Evolutionary conservation across 2,888 invertebrate genomes (phyloP).

Genomic region (Taphrorychus bicolor): DNA sequence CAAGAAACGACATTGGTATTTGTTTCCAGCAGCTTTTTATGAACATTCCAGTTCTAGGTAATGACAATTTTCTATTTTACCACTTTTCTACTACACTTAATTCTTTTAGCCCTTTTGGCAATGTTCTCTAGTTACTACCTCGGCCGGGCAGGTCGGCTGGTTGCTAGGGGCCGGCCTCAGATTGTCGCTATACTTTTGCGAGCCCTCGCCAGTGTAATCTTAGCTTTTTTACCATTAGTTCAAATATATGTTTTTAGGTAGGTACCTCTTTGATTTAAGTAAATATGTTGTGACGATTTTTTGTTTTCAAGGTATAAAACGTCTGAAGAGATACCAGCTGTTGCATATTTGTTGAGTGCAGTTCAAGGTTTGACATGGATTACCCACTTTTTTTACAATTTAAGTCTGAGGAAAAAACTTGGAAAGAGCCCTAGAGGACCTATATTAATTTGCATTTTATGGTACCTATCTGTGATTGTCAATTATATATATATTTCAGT

Average conservation of each 20-base stretch:
- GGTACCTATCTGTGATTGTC: slow-evolving; percentile 56
- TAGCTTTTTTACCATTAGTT: slow-evolving; percentile 73
- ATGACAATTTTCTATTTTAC: neutral
- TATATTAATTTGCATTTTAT: slow-evolving; percentile 69
- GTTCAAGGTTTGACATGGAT: slow-evolving; percentile 81
- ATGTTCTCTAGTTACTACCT: slow-evolving; percentile 82
- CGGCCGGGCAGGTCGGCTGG: slow-evolving; percentile 71
- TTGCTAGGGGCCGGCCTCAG: slow-evolving; percentile 69
- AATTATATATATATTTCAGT: neutral
- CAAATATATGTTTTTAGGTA: slow-evolving; percentile 68
- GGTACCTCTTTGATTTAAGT: slow-evolving; percentile 49
- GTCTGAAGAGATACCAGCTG: slow-evolving; percentile 63
- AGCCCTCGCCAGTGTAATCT: slow-evolving; percentile 67
- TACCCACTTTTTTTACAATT: slow-evolving; percentile 77
- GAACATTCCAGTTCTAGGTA: slow-evolving; percentile 74
- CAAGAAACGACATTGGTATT: slow-evolving; percentile 76
- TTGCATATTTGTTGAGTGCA: slow-evolving; percentile 73
- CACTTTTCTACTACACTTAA: neutral
- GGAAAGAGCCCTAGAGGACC: slow-evolving; percentile 78
- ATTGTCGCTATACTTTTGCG: slow-evolving; percentile 70
- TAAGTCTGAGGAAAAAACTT: slow-evolving; percentile 71
- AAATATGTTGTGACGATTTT: neutral
- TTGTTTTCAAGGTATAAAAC: slow-evolving; percentile 12
- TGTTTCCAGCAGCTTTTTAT: slow-evolving; percentile 88
- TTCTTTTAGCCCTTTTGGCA: slow-evolving; percentile 67